Conservation (phyloP, 2,888 invertebrate genomes). For the Aethes cnicana region DNA sequence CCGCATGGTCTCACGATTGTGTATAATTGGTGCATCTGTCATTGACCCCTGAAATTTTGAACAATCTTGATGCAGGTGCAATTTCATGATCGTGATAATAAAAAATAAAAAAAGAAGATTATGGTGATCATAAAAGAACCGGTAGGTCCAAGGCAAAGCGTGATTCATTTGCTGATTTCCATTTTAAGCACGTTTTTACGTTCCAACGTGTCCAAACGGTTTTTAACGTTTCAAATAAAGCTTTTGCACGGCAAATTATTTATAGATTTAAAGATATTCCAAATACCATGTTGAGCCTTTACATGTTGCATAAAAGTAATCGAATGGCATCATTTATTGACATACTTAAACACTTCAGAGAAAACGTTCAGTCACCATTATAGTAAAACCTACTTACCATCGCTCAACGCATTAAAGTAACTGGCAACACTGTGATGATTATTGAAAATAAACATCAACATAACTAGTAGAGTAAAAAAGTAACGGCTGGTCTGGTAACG, state of each 20-base stretch:
- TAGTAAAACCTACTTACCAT: conserved; percentile 23
- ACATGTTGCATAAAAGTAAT: neutral
- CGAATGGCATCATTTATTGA: too few relatives aligned
- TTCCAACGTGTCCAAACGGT: conserved; percentile 5
- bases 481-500: conserved; percentile 26
- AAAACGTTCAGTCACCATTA: neutral
- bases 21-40: conserved; percentile 41
- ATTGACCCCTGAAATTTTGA: conserved; percentile 46
- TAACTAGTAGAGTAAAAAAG: conserved; percentile 22
- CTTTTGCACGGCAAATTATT: neutral
- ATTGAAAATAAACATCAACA: conserved; percentile 27
- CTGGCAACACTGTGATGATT: conserved; percentile 15
- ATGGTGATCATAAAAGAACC: conserved; percentile 13
- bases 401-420: conserved; percentile 24
- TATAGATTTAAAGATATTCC: neutral
- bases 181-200: conserved; percentile 14
- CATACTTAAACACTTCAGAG: neutral
- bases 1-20: conserved; percentile 41
- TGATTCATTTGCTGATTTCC: conserved; percentile 23
- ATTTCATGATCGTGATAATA: conserved; percentile 28
- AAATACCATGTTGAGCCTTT: neutral
- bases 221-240: conserved; percentile 2
- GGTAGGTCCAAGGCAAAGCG: conserved; percentile 1
- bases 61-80: conserved; percentile 27
- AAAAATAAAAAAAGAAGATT: conserved; percentile 5